Evolutionary conservation across 2,888 invertebrate genomes (phyloP).

Genomic region (Dorcus hopei): DNA sequence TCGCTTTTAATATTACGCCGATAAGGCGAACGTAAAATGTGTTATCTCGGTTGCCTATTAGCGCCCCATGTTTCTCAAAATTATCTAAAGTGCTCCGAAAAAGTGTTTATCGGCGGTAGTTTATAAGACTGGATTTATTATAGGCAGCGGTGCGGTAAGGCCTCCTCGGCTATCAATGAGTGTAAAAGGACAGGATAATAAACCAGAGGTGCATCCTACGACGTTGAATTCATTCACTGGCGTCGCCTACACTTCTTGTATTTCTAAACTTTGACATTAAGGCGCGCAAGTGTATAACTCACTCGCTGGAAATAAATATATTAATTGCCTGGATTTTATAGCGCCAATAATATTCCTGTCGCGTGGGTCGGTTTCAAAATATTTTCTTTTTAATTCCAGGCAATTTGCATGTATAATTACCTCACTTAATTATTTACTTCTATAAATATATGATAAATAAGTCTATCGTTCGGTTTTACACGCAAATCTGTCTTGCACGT

Average conservation of each 20-base stretch:
- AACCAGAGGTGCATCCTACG: constrained; percentile 5
- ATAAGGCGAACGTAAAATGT: too few species aligned
- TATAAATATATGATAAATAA: too few species aligned
- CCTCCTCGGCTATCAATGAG: background rate
- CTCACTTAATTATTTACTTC: constrained; percentile 1
- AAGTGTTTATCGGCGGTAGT: too few species aligned
- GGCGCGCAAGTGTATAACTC: background rate
- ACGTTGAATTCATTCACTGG: constrained; percentile 1
- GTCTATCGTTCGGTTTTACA: background rate
- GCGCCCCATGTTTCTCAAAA: background rate
- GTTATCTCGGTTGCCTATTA: background rate
- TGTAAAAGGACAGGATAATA: constrained; percentile 8
- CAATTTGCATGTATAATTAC: constrained; percentile 6
- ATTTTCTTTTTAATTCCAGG: constrained; percentile 1
- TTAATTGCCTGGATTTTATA: too few species aligned
- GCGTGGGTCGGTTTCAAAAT: background rate
- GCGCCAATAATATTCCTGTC: too few species aligned
- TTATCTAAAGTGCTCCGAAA: background rate
- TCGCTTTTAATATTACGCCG: too few species aligned
- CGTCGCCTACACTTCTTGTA: constrained; percentile 3
- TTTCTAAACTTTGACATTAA: constrained; percentile 10
- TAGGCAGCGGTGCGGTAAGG: too few species aligned
- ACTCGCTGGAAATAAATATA: too few species aligned
- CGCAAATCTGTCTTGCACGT: background rate
- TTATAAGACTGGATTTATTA: too few species aligned